Evolutionary conservation across 2,797 vertebrate genomes (phyloP), one percentile per base, ranked within the genome.

Genomic region (Artibeus jamaicensis): DNA sequence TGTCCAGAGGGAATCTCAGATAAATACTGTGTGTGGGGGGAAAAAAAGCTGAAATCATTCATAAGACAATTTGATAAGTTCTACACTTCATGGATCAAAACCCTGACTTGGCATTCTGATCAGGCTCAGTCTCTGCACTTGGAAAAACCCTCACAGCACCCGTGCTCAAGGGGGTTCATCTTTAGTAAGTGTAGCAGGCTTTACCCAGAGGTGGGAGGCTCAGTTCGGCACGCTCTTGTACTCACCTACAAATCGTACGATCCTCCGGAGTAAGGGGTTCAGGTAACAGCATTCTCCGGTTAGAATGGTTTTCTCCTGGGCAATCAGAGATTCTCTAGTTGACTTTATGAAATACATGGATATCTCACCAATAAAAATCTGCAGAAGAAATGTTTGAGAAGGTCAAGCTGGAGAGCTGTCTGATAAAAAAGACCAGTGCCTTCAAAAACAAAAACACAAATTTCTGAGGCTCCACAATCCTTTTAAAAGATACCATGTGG

Each of bases 271-370:
- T 77, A 99, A 99, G 19, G 99, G 99, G 97, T 99, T 99, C 98
- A 99, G 99, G 98, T 99, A 99, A 98, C 99, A 99, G 97, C 99
- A 99, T 95, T 99, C 99, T 97, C 99, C 99, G 2, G 99, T 99
- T 96, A 99, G 98, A 86, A 99, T 99, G 95, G 99, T 99, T 98
- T 99, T 99, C 98, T 99, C 99, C 98, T 99, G 99, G 95, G 98
- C 98, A 97, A 99, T 98, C 89, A 99, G 99, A 73, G 98, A 98
- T 98, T 99, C 99, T 98, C 99, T 98, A 19, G 99, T 99, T 48
- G 99, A 99, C 96, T 99, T 99, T 99, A 99, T 99, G 98, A 99
- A 99, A 83, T 99, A 99, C 99, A 99, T 99, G 94, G 99, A 99
- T 97, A 99, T 98, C 96, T 99, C 99, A 42, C 99, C 99, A 50